A percentile compares a stretch with the other conserved stretches of the same genome.
Conservation (phyloP, 2,888 invertebrate genomes). For the Nasonia oneida region DNA sequence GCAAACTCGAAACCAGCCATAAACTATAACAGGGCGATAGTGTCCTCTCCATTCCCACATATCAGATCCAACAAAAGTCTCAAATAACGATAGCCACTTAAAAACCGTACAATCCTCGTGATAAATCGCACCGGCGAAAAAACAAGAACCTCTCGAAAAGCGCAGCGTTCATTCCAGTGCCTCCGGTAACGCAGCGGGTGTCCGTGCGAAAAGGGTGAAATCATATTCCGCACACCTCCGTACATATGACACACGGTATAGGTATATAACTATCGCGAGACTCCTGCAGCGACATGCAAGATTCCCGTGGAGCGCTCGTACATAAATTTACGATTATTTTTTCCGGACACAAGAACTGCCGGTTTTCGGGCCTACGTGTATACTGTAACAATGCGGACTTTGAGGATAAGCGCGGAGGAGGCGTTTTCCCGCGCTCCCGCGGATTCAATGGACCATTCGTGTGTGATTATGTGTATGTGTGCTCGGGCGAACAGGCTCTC, state of each 20-base stretch:
- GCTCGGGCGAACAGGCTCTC: not conserved
- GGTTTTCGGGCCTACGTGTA: not conserved
- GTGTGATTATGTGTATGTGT: not conserved
- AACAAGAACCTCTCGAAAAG: not conserved
- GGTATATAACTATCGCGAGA: not conserved
- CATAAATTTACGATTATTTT: conserved; percentile 46
- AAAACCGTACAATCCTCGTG: not conserved
- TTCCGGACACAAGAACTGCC: conserved; percentile 11
- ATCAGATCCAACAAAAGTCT: conserved; percentile 1
- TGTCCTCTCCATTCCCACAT: not conserved
- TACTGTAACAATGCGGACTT: not conserved
- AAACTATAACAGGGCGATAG: not conserved
- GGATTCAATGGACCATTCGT: not conserved
- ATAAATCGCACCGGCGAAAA: not conserved
- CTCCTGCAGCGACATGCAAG: not conserved
- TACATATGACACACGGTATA: not conserved
- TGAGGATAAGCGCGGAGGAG: not conserved
- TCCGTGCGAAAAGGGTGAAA: conserved; percentile 16
- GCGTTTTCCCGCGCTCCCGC: not conserved
- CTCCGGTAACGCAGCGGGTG: conserved; percentile 1
- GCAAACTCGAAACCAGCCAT: not conserved
- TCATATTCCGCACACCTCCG: conserved; percentile 13
- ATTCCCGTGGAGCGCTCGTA: conserved; percentile 12
- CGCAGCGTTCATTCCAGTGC: not conserved
- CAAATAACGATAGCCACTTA: conserved; percentile 9